Evolutionary conservation across 2,113 vertebrate species (phyloP), one percentile per base, ranked within the genome.

Genomic region (Pterocles gutturalis): DNA sequence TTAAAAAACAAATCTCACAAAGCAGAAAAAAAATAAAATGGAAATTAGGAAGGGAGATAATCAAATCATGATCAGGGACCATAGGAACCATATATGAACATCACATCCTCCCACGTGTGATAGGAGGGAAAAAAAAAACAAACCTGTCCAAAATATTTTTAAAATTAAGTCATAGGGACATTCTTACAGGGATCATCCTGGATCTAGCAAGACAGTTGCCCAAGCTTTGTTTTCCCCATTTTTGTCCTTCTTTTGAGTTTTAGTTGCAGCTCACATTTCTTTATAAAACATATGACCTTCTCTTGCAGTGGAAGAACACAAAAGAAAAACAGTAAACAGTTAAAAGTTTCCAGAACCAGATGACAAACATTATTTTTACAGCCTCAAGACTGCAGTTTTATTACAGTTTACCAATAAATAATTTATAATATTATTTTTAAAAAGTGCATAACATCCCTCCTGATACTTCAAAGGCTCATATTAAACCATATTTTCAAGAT

Each of bases 1-100:
- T 51, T 84, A 95, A 98, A 97, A 72, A 88, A 62, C 26, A 76
- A 95, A 94, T 79, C 60, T 93, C 57, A 83, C 24, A n/a, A 82
- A 58, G 48, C 17, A 90, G 51, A 92, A 36, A 48, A 60, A 65
- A 90, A 97, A 73, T 18, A 89, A 85, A 85, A 84, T 11, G 36
- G 43, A 94, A 80, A 88, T 69, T 36, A 71, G 49, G 58, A 84
- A 70, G 54, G 34, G 36, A 95, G 73, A 43, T 55, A 89, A 93
- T 73, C 57, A 83, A 69, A 94, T 78, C 46, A 90, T 20, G 65
- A 96, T 91, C 69, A 66, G 8, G 79, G 17, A 83, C 17, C 17
- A 38, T 24, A 51, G 33, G 41, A 82, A 70, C 12, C 17, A 54
- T 13, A 43, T 31, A 89, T 29, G 73, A 93, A 67, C 34, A 93